These are phyloP conservation scores for Melanophora roralis DNA, from an alignment of 2,888 invertebrate genomes.

Conservation along the genomic window DNA sequence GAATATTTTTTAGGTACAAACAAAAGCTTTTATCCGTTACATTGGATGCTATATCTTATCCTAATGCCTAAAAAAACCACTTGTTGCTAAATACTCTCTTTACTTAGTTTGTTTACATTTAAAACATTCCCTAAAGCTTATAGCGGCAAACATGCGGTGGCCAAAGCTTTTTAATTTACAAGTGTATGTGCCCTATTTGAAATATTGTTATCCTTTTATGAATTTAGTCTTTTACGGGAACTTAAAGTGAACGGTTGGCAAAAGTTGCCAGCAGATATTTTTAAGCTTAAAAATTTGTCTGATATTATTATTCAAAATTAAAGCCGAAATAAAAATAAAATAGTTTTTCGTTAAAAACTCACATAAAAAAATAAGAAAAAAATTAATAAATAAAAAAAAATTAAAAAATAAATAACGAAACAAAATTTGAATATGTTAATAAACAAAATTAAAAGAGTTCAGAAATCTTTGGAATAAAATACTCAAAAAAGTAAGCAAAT, in stretches of 20 bases:
- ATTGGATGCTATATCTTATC: constrained; percentile 36
- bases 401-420: not conserved
- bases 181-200: constrained; percentile 21
- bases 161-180: constrained; percentile 28
- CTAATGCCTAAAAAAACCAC: not conserved
- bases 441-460: too few relatives aligned
- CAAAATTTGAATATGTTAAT: too few relatives aligned
- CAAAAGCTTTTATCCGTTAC: too few relatives aligned
- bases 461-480: too few relatives aligned
- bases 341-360: not conserved
- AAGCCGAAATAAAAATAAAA: not conserved
- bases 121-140: constrained; percentile 9
- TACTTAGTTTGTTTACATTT: not conserved
- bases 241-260: constrained; percentile 32
- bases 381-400: not conserved
- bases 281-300: not conserved
- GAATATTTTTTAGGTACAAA: not conserved
- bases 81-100: constrained; percentile 22
- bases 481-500: too few relatives aligned
- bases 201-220: constrained; percentile 11
- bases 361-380: not conserved
- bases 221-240: constrained; percentile 54
- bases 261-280: not conserved
- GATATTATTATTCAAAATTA: not conserved
- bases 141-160: not conserved